Evolutionary conservation across 1,140 invertebrate genomes (phyloP).

Genomic region (Drosophila ogumai): DNA sequence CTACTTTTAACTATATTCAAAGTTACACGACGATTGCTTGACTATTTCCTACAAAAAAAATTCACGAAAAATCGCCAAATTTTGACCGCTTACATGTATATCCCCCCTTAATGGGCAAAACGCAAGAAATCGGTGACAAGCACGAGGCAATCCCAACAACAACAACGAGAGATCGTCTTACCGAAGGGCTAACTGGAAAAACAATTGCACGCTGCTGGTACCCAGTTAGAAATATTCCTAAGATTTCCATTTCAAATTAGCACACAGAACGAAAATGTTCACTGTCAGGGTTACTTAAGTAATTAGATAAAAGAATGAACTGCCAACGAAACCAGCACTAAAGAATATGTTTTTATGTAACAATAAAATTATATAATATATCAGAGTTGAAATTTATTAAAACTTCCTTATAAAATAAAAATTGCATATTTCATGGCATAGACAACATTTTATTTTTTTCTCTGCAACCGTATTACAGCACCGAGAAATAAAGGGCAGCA

Average conservation of each 20-base stretch:
- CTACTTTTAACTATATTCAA: too few species aligned
- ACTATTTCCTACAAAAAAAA: too few species aligned
- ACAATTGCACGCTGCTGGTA: conserved; percentile 21
- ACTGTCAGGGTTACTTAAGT: too few species aligned
- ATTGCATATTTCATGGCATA: neutral
- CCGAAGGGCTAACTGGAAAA: conserved; percentile 42
- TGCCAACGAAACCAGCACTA: too few species aligned
- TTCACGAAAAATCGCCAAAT: too few species aligned
- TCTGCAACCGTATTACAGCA: neutral
- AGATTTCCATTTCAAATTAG: conserved; percentile 59
- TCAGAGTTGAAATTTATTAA: neutral
- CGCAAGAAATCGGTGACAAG: conserved; percentile 66
- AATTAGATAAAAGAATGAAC: neutral
- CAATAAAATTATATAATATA: neutral
- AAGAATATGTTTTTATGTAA: neutral
- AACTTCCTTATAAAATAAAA: too few species aligned
- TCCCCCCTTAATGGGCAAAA: conserved; percentile 64
- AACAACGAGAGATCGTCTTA: conserved; percentile 21
- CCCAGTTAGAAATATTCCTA: conserved; percentile 24
- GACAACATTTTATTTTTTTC: neutral
- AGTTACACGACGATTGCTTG: too few species aligned
- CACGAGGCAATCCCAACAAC: conserved; percentile 46
- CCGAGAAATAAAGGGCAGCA: conserved; percentile 25
- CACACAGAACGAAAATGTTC: neutral
- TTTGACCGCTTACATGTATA: too few species aligned